Evolutionary conservation across 2,113 vertebrate species (phyloP).

Genomic region (Macrotus californicus): DNA sequence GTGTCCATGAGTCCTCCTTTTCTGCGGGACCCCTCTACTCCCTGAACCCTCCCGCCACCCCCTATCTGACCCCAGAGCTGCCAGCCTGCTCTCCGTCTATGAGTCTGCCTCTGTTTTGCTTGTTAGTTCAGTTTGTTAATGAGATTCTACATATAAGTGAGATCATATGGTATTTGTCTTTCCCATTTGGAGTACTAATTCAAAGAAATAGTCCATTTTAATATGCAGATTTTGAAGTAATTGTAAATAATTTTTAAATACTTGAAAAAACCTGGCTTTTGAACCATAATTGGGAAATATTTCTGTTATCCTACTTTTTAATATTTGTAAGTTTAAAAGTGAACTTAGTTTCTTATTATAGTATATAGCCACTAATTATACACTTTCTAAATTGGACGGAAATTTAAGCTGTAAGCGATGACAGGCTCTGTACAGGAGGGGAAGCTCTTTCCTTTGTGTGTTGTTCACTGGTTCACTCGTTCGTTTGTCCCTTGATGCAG

Average conservation of each 20-base stretch:
- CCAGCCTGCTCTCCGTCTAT: too few species aligned
- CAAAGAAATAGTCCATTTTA: neutral
- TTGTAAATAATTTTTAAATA: conserved; percentile 28
- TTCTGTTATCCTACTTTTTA: neutral
- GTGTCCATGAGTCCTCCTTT: too few species aligned
- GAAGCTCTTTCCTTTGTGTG: neutral
- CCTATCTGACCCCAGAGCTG: too few species aligned
- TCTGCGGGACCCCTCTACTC: too few species aligned
- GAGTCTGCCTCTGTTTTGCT: too few species aligned
- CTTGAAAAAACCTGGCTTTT: neutral
- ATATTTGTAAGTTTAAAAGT: conserved; percentile 1
- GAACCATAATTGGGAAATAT: conserved; percentile 12
- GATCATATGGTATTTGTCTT: too few species aligned
- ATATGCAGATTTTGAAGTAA: neutral
- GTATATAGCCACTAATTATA: neutral
- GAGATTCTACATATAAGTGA: too few species aligned
- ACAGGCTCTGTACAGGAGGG: neutral
- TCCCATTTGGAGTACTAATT: neutral
- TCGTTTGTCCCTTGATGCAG: conserved; percentile 29
- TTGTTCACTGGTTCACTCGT: neutral
- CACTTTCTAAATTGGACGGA: neutral
- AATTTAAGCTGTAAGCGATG: neutral
- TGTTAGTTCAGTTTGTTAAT: too few species aligned
- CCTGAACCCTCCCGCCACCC: too few species aligned
- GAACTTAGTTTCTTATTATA: conserved; percentile 28